A percentile compares a stretch with the other conserved stretches of the same genome.
Conservation (phyloP, 2,888 invertebrate genomes). For the Vannuccia rotundouncinata region DNA sequence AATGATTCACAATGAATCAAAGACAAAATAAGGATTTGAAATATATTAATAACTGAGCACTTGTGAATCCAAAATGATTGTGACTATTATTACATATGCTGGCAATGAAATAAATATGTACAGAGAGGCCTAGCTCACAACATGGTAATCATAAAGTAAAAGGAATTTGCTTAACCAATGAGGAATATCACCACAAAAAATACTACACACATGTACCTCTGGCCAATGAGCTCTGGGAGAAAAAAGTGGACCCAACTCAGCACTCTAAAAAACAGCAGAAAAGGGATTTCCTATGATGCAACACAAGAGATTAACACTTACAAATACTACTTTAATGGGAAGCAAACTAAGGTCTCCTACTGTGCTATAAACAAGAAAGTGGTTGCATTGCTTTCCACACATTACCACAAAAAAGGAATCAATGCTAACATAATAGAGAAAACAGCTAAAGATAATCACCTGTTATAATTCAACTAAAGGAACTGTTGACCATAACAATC, state of each 20-base stretch:
- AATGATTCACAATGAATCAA: too few species aligned
- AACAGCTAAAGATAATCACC: neutral
- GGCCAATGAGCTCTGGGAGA: neutral
- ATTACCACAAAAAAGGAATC: conserved; percentile 18
- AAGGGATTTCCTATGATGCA: conserved; percentile 12
- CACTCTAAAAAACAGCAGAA: conserved; percentile 19
- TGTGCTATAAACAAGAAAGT: conserved; percentile 22
- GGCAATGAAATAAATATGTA: neutral
- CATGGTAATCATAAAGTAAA: too few species aligned
- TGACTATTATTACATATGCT: conserved; percentile 19
- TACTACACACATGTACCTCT: conserved; percentile 28
- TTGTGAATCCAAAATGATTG: conserved; percentile 24
- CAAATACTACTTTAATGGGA: conserved; percentile 28
- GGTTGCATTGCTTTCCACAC: conserved; percentile 15
- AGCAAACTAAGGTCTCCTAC: conserved; percentile 13
- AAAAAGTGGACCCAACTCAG: conserved; percentile 14
- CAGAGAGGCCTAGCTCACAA: conserved; percentile 25
- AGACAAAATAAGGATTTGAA: too few species aligned
- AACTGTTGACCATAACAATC: conserved; percentile 24
- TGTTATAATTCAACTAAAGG: conserved; percentile 30
- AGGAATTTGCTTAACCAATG: conserved; percentile 1
- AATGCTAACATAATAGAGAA: conserved; percentile 2
- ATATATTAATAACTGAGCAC: too few species aligned
- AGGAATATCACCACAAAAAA: conserved; percentile 22
- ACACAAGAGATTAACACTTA: neutral